phyloP scores from a whole-genome alignment of 2,888 invertebrate genomes.

The Globia sparganii region DNA sequence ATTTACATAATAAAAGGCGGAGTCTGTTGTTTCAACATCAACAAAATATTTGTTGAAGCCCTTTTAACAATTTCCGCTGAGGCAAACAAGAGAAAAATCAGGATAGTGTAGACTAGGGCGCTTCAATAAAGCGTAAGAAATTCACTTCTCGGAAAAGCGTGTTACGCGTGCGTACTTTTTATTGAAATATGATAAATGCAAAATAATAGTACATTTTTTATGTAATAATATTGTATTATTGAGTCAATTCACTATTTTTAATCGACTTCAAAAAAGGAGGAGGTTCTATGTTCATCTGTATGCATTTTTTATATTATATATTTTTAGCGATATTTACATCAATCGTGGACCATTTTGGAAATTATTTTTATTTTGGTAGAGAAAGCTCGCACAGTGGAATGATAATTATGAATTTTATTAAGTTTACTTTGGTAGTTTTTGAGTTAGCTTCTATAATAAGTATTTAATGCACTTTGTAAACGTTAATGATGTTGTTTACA shows the following conservation, averaged over 20 bases:
- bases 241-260: background rate
- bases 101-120: constrained; percentile 42
- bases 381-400: background rate
- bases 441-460: background rate
- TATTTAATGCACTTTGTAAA: background rate
- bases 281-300: too few species aligned
- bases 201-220: background rate
- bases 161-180: background rate
- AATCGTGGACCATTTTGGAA: too few species aligned
- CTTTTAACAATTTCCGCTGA: constrained; percentile 76
- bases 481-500: background rate
- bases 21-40: constrained; percentile 72
- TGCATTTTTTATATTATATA: too few species aligned
- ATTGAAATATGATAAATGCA: background rate
- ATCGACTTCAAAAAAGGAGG: too few species aligned
- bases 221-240: background rate
- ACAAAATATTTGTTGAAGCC: constrained; percentile 76
- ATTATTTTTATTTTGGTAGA: background rate
- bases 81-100: constrained; percentile 56
- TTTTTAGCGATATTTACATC: too few species aligned
- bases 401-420: background rate
- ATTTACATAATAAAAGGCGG: constrained; percentile 69
- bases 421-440: background rate
- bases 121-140: constrained; percentile 35
- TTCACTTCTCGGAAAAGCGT: constrained; percentile 1